Conservation (phyloP, 2,113 vertebrate species). For the Bos taurus region ARS-UCD2.0 NC_037339.1:75882001-75882500, state of each 20-base stretch:
- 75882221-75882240: neutral
- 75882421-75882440: neutral
- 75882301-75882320: neutral
- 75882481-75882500: neutral
- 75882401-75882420: neutral
- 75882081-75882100: neutral
- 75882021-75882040: neutral
- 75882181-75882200: too few species aligned
- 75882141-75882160: neutral
- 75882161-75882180: neutral
- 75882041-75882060: neutral
- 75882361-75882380: neutral
- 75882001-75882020: neutral
- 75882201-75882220: neutral
- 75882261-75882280: neutral
- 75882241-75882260: neutral
- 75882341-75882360: accelerated
- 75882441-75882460: neutral
- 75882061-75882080: neutral
- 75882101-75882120: neutral
- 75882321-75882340: neutral
- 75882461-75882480: neutral
- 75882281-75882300: neutral
- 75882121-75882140: neutral
- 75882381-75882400: neutral